These are phyloP conservation scores for Serripes groenlandicus DNA, from an alignment of 2,888 invertebrate species.

Conservation along the genomic window DNA sequence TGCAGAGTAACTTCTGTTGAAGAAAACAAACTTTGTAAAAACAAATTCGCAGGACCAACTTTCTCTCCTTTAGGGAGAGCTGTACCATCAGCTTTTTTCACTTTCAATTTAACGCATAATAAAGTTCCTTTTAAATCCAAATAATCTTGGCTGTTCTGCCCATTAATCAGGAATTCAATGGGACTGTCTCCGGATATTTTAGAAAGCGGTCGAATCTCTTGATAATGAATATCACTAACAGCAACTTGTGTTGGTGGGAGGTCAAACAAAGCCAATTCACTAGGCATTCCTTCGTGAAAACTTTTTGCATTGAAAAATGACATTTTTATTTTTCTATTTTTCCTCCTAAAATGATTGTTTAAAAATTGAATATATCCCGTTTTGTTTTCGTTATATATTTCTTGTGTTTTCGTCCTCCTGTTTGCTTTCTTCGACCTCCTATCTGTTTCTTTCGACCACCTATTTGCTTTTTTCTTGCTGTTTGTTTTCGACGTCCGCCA, in stretches of 20 bases:
- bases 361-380: no score
- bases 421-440: no score
- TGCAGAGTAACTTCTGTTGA: no score
- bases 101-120: conserved; percentile 29
- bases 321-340: no score
- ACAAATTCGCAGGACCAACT: no score
- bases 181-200: conserved; percentile 38
- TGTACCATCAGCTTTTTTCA: conserved; percentile 23
- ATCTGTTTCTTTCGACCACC: no score
- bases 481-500: no score
- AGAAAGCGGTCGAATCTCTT: conserved; percentile 42
- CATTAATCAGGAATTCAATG: conserved; percentile 36
- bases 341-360: no score
- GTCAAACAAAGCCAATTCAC: conserved; percentile 36
- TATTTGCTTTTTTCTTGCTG: no score
- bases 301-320: conserved; percentile 33
- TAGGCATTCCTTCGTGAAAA: conserved; percentile 40
- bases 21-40: no score
- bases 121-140: conserved; percentile 34
- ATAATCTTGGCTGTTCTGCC: conserved; percentile 41
- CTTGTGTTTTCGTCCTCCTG: no score
- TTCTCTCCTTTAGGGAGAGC: not conserved
- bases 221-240: conserved; percentile 33
- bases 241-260: conserved; percentile 34
- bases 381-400: no score